Conservation (phyloP, 2,113 vertebrate genomes). For the Bos javanicus region DNA sequence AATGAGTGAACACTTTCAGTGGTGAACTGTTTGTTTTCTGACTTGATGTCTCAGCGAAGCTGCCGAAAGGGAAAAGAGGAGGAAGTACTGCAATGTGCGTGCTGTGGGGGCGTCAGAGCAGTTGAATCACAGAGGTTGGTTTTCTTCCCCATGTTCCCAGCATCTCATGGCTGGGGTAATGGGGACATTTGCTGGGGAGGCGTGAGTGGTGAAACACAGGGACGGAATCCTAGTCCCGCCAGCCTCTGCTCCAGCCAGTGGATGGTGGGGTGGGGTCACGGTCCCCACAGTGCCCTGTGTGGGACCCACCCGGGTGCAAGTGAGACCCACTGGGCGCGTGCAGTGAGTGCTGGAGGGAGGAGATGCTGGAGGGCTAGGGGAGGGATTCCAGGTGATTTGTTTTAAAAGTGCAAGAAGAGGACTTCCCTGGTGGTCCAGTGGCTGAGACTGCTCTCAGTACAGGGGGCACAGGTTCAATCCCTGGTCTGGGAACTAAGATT, state of each 20-base stretch:
- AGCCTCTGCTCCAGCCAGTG: neutral
- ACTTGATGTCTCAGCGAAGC: neutral
- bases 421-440: neutral
- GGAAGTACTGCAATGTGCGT: neutral
- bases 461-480: neutral
- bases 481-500: neutral
- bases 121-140: neutral
- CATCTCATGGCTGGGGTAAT: accelerated
- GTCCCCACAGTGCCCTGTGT: neutral
- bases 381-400: neutral
- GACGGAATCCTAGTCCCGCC: accelerated
- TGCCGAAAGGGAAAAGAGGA: neutral
- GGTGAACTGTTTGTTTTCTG: neutral
- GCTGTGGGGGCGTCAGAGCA: neutral
- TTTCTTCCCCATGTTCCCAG: neutral
- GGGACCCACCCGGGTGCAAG: too few relatives aligned
- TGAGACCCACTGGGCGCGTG: accelerated
- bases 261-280: neutral
- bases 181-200: neutral
- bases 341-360: neutral
- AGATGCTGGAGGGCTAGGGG: neutral
- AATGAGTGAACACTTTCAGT: neutral
- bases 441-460: neutral
- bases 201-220: accelerated
- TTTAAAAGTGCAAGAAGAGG: neutral